phyloP scores from a whole-genome alignment of 2,888 invertebrate species.

The Hypomecis punctinalis region DNA sequence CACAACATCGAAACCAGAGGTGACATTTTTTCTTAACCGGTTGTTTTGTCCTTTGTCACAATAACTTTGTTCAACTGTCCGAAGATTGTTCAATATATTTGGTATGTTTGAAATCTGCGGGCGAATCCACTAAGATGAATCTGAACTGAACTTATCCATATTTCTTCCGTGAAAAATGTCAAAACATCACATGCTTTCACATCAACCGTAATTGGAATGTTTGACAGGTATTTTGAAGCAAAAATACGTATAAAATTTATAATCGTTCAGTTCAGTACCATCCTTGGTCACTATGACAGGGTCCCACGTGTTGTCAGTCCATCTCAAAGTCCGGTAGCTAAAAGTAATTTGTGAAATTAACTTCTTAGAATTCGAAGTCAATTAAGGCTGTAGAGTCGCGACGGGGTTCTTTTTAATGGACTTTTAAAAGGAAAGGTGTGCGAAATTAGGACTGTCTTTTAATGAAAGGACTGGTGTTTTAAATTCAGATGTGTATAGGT shows the following conservation, averaged over 20 bases:
- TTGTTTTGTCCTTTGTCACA: slow-evolving; percentile 63
- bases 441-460: slow-evolving; percentile 33
- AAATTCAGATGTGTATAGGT: not conserved
- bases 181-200: no score
- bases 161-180: no score
- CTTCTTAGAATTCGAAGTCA: slow-evolving; percentile 82
- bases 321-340: slow-evolving; percentile 81
- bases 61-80: slow-evolving; percentile 33
- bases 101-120: no score
- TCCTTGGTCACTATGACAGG: slow-evolving; percentile 53
- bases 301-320: slow-evolving; percentile 64
- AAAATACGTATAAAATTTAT: no score
- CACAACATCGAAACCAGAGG: slow-evolving; percentile 57
- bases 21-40: slow-evolving; percentile 63
- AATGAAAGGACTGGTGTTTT: slow-evolving; percentile 25
- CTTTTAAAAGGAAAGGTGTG: slow-evolving; percentile 37
- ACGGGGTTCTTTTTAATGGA: slow-evolving; percentile 47
- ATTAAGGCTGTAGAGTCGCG: slow-evolving; percentile 65
- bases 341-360: slow-evolving; percentile 85
- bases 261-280: no score
- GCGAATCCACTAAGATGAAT: no score
- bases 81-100: not conserved
- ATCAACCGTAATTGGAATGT: no score
- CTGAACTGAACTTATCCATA: no score
- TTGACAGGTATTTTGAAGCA: no score